Evolutionary conservation across 2,797 vertebrate species (phyloP), one percentile per base, ranked within the genome.

Genomic region (Champsocephalus esox): DNA sequence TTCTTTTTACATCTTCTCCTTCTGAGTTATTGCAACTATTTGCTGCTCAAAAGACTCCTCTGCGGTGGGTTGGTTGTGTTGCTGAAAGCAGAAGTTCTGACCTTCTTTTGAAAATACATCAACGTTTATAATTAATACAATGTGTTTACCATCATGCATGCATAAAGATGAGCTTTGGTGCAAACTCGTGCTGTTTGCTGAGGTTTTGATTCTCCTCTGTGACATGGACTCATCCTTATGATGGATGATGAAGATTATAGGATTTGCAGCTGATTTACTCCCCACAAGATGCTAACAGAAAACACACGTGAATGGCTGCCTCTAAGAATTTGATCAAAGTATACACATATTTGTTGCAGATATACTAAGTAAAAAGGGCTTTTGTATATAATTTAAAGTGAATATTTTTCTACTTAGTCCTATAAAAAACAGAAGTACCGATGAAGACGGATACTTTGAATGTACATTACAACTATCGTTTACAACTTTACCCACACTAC

Each of bases 221-320:
- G 87, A 66, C 86, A 76, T 14, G 7, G 43, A 49, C 75, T 84
- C 71, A 69, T 83, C 61, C 10, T 62, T 45, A 41, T 90, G 89
- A 92, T 92, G 88, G 82, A 92, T 92, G 87, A 85, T 83, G 73
- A 61, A 85, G 85, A 93, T 93, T 92, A 93, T 57, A 65, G 79
- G 88, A 88, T 90, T 91, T 85, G 85, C 41, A 68, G 77, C 78
- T 85, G 88, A 90, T 90, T 90, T 88, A 81, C 70, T 74, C 58
- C 45, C 72, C 72, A 71, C 55, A 66, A 44, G 12, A 74, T 81
- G 66, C 65, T 84, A 84, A 91, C 64, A 77, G 70, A 77, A 75
- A 75, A 67, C 75, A 64, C 49, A 79, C 64, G 63, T 76, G 57
- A 70, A 60, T 71, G 71, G 51, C 62, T 83, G 69, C 49, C 59